Evolutionary conservation across 1,140 invertebrate species (phyloP), one percentile per base, ranked within the genome.

Genomic region (Microplitis demolitor): DNA sequence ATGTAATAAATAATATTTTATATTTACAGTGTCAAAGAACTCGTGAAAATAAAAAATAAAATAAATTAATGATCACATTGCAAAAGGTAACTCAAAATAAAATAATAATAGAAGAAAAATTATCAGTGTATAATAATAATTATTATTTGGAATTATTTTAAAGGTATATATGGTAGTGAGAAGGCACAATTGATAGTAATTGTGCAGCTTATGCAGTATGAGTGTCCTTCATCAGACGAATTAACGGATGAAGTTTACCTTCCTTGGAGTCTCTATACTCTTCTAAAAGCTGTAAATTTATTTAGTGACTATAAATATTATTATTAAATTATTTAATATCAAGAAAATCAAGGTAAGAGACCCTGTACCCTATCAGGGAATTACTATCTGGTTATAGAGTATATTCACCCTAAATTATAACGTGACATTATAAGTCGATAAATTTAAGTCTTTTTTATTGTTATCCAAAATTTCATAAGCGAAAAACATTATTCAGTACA

Each of bases 261-360:
- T 87, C 86, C 60, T 90, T 89, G 3, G 91, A 92, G 74, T 89
- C 88, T 81, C 87, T 88, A 81, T 91, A 92, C 74, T 92, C 91
- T 76, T 92, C 90, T 60, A 92, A 81, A 53, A 92, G 84, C 91
- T 92, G 86, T 45, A 83, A 85, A 76, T 66, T 61, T 67, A 72
- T 45, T 64, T 72, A 53, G 45, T 69, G 69, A 50, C 39, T 54
- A 56, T 56, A 16, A 56, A 35, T 66, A 45, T 61, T 16, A 4
- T 13, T 33, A 37, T 9, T 50, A 14, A 1, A 4, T 60, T 61
- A 39, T 60, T 11, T 14, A 37, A 13, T 35, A 24, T 24, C 24
- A 24, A 24, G 24, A 24, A 0, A 24, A 24, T 24, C 2, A 24
- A 24, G 24, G 24, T 24, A 24, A 24, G 24, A 24, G 24, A 24